phyloP scores from a whole-genome alignment of 2,888 invertebrate genomes.

The Escarpia spicata region DNA sequence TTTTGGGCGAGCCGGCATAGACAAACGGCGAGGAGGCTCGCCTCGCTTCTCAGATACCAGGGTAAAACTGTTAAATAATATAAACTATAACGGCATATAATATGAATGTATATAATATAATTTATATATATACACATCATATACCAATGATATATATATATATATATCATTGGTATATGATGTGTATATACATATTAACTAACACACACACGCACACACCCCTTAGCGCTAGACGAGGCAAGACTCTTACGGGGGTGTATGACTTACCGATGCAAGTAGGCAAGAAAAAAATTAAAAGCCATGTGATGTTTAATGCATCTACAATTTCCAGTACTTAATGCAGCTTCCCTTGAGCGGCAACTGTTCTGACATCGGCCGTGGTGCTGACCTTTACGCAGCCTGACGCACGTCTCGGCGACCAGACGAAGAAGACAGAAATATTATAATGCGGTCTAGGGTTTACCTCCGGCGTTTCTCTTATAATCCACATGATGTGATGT shows the following conservation, averaged over 20 bases:
- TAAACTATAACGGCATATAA: too few relatives aligned
- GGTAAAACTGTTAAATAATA: too few relatives aligned
- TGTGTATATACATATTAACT: too few relatives aligned
- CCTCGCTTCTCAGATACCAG: too few relatives aligned
- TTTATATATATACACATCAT: slow-evolving; percentile 17
- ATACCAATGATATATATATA: slow-evolving; percentile 23
- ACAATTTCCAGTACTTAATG: background rate
- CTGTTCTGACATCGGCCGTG: background rate
- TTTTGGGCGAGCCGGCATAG: too few relatives aligned
- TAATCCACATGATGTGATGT: too few relatives aligned
- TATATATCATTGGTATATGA: background rate
- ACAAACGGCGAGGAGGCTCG: too few relatives aligned
- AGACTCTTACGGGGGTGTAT: background rate
- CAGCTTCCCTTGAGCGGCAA: background rate
- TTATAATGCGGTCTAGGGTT: background rate
- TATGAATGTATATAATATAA: background rate
- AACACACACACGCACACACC: too few relatives aligned
- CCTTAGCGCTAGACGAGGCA: background rate
- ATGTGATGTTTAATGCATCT: background rate
- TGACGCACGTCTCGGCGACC: background rate
- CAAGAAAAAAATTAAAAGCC: background rate
- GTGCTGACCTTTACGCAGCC: background rate
- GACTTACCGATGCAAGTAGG: background rate
- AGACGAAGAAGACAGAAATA: background rate
- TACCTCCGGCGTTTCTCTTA: too few relatives aligned